Evolutionary conservation across 2,888 invertebrate species (phyloP).

Genomic region (Drosophila nr. medialis): DNA sequence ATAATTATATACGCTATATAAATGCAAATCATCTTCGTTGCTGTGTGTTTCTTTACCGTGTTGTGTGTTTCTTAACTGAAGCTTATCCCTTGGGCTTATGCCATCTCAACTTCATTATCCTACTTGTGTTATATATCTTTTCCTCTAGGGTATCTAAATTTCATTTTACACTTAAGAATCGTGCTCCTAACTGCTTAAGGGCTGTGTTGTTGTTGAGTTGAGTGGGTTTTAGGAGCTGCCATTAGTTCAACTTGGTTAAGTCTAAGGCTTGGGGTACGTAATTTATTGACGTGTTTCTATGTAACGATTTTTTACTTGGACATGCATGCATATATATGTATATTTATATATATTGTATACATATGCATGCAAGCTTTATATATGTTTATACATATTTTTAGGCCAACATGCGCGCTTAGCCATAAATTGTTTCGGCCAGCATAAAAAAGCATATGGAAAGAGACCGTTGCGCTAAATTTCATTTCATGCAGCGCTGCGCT

Average conservation of each 20-base stretch:
- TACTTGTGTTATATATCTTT: background rate
- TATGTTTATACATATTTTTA: constrained; percentile 46
- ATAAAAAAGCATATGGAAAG: constrained; percentile 41
- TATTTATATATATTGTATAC: constrained; percentile 2
- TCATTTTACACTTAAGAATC: constrained; percentile 8
- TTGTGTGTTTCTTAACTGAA: background rate
- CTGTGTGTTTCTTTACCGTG: background rate
- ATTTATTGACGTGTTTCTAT: constrained; percentile 74
- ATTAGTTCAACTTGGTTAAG: constrained; percentile 67
- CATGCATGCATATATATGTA: constrained; percentile 8
- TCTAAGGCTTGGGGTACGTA: constrained; percentile 59
- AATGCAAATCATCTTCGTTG: background rate
- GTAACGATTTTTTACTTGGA: constrained; percentile 52
- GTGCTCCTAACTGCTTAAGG: constrained; percentile 5
- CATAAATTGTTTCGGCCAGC: constrained; percentile 69
- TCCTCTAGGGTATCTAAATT: constrained; percentile 13
- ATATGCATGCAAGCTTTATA: constrained; percentile 23
- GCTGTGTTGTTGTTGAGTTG: constrained; percentile 5
- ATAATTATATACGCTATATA: background rate
- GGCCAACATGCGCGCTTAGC: constrained; percentile 74
- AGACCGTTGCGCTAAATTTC: constrained; percentile 71
- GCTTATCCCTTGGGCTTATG: background rate
- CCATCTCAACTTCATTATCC: background rate
- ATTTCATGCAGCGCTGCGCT: constrained; percentile 71
- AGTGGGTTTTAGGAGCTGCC: constrained; percentile 31